Percentiles rank a stretch among this genome's conserved stretches.
phyloP scores from a whole-genome alignment of 2,113 vertebrate genomes.

The Prionailurus viverrinus region DNA sequence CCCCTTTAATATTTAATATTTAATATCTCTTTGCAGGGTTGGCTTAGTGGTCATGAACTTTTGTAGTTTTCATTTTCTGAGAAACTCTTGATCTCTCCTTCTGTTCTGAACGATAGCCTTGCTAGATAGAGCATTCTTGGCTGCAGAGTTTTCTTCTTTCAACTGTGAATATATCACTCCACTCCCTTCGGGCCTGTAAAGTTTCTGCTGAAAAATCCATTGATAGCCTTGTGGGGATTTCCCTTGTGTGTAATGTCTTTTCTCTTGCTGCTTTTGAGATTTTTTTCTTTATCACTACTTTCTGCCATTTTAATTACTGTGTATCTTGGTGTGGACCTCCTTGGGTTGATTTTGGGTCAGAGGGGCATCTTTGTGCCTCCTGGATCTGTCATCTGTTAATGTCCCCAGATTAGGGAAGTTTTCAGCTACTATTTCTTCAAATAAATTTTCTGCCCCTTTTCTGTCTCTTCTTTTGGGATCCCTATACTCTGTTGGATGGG shows the following conservation, averaged over 20 bases:
- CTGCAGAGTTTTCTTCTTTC: not conserved
- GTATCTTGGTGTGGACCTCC: not conserved
- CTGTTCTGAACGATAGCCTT: not conserved
- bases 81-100: not conserved
- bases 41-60: not conserved
- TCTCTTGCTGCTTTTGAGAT: not conserved
- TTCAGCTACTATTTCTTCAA: not conserved
- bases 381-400: not conserved
- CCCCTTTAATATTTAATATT: not conserved
- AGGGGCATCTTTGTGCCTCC: not conserved
- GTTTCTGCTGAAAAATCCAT: not conserved
- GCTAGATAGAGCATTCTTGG: not conserved
- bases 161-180: not conserved
- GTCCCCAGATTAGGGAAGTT: not conserved
- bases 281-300: not conserved
- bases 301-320: not conserved
- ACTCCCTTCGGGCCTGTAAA: not conserved
- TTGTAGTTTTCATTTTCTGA: not conserved
- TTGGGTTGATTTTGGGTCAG: not conserved
- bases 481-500: not conserved
- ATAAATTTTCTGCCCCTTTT: not conserved
- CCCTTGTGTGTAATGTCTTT: not conserved
- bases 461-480: not conserved
- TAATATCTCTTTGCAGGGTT: too few species aligned
- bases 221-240: not conserved